A percentile compares a stretch with the other conserved stretches of the same genome.
These are phyloP conservation scores for Brevipalpus yothersi DNA, from an alignment of 1,140 invertebrate genomes.

Conservation along the genomic window DNA sequence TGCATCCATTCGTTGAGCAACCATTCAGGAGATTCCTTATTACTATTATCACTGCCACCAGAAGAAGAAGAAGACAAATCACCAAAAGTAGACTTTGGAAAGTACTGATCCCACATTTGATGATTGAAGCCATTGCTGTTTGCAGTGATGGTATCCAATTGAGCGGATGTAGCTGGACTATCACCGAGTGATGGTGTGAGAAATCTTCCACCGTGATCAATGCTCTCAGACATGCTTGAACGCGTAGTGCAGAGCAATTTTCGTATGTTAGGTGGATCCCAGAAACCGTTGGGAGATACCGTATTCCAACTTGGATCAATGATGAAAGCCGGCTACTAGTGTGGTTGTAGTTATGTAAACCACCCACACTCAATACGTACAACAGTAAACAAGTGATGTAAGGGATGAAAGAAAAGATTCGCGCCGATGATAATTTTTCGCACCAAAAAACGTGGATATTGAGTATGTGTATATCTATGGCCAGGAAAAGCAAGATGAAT, in stretches of 20 bases:
- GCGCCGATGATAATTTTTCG: no score
- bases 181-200: background rate
- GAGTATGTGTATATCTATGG: no score
- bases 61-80: background rate
- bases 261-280: background rate
- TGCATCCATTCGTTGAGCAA: background rate
- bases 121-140: background rate
- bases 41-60: background rate
- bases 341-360: no score
- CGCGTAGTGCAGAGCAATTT: background rate
- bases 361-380: no score
- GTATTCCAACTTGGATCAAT: background rate
- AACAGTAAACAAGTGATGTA: no score
- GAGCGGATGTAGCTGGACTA: background rate
- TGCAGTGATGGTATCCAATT: background rate
- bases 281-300: background rate
- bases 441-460: no score
- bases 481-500: no score
- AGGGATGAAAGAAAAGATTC: no score
- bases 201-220: background rate
- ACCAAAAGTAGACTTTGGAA: background rate
- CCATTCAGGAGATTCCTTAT: background rate
- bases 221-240: background rate
- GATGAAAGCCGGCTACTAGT: background rate
- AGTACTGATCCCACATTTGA: background rate